Evolutionary conservation across 1,140 invertebrate species (phyloP), one percentile per base, ranked within the genome.

Genomic region (Amphibalanus amphitrite): DNA sequence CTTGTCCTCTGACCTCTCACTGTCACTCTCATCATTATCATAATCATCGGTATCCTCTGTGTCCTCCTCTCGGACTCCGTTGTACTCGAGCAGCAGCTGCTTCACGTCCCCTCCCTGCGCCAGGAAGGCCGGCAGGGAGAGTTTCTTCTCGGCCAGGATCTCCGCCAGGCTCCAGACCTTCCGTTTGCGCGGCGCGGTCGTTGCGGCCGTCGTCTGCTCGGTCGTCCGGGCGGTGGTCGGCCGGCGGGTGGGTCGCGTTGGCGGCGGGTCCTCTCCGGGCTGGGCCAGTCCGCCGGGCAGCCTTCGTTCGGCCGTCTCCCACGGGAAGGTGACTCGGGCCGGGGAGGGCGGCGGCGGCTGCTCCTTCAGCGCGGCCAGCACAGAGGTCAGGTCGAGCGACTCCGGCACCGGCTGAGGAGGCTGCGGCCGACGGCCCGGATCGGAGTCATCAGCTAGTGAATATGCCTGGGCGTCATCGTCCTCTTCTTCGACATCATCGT

Each of bases 71-170:
- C n/a, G n/a, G n/a, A n/a, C n/a, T n/a, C n/a, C n/a, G 65, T 67
- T 67, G n/a, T 67, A 28, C 65, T 67, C 65, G 0, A 67, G n/a
- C 65, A 67, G 28, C 65, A 67, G 28, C 65, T 67, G 65, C 28
- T 67, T 67, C 10, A 67, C n/a, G 28, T 28, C 28, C 10, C 65
- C 65, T 1, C 65, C 65, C 26, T 28, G n/a, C n/a, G 20, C 23
- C 65, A 67, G 28, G 28, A 67, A 67, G 10, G n/a, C 65, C 65
- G 65, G 65, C 65, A 67, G 28, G 10, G 65, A 28, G 10, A 67
- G 8, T 1, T 28, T 17, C 28, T 67, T 67, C 23, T 67, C 65
- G 26, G n/a, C 1, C n/a, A 67, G 65, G 8, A 67, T 67, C 28
- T 67, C 65, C 3, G 28, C 65, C 65, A 67, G 65, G 28, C 65